Base-by-base conservation (phyloP, 2,888 invertebrate genomes). In the Mycalesis mineus region DNA sequence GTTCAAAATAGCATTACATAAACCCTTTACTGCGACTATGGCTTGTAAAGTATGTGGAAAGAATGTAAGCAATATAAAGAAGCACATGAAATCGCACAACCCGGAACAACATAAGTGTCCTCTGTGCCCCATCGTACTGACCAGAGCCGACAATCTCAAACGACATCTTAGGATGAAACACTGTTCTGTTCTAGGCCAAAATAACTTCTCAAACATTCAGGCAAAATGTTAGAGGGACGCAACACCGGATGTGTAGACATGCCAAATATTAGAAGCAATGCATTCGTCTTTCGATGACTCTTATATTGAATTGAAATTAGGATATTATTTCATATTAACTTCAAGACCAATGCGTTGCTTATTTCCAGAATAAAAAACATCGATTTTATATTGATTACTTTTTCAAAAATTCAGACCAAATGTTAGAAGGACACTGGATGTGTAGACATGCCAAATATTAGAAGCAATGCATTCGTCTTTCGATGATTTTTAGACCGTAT, bases 131-230 rank as follows among this genome's bases (percentile, higher is more conserved):
- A 91, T 92, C 65, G 89, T 91, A 55, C 90, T 93, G 70, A 93
- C 93, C 44, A 86, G 93, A 61, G 93, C 92, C 64, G 93, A 93
- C 76, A 93, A 93, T 77, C 90, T 93, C 72, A 93, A 93, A 81
- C 89, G 91, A 58, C 93, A 93, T 77, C 91, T 93, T 65, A 91
- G 91, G 68, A 91, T 91, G 80, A 93, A 93, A 78, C 93, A 93
- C 75, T 82, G 84, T 63, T 79, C 82, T 37, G 80, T 82, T 42
- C 68, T 89, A 65, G 77, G 77, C 36, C 75, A 81, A n/a, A 78
- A 77, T 64, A 87, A 82, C 64, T 65, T 84, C 58, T 74, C 81
- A 11, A 88, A 88, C 70, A 87, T 88, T 66, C 80, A 84, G 67
- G 77, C 79, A 22, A 77, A 79, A 69, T 82, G 80, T 74, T 79